Base-by-base conservation (phyloP, 2,888 invertebrate species). In the Serrognathus titanus region DNA sequence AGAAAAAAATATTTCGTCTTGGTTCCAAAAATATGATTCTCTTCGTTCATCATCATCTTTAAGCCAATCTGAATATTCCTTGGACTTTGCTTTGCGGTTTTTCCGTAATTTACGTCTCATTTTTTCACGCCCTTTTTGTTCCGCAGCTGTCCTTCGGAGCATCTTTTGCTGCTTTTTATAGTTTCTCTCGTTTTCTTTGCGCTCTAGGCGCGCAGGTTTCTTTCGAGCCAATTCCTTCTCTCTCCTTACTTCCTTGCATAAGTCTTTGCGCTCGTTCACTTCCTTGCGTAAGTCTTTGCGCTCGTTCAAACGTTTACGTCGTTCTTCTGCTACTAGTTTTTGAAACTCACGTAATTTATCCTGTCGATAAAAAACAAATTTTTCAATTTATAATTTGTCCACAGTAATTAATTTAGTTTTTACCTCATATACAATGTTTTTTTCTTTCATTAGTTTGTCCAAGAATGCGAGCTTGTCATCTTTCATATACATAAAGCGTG, bases 111-210 rank as follows among this genome's bases (percentile, higher is more conserved):
- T 85, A 3, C 84, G 82, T 48, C 86, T 85, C 0, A 88, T 90
- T 6, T 88, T 89, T 58, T 91, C 89, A 65, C 85, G 85, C 11
- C 85, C 86, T 40, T 85, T 81, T 1, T 82, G 83, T 63, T 84
- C 85, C 11, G 86, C 87, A 3, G 85, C 85, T 0, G 81, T 80
- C 48, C 85, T 82, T 38, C 88, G 86, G 41, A 87, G 72, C 79
- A 84, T 84, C 57, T 88, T 88, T 63, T 83, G 78, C 72, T 84
- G 85, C 74, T 84, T 89, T 73, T 80, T 86, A 75, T 49, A 62
- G 57, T 65, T 80, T 38, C 77, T 79, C 60, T 85, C 86, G 43
- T 82, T 82, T 48, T 84, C 83, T 55, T 85, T 87, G 8, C 82
- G 81, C 48, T 82, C 82, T n/a, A 81, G 76, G 4, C 81, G 80